Conservation (phyloP, 2,797 vertebrate species). For the Epinephelus awoara region DNA sequence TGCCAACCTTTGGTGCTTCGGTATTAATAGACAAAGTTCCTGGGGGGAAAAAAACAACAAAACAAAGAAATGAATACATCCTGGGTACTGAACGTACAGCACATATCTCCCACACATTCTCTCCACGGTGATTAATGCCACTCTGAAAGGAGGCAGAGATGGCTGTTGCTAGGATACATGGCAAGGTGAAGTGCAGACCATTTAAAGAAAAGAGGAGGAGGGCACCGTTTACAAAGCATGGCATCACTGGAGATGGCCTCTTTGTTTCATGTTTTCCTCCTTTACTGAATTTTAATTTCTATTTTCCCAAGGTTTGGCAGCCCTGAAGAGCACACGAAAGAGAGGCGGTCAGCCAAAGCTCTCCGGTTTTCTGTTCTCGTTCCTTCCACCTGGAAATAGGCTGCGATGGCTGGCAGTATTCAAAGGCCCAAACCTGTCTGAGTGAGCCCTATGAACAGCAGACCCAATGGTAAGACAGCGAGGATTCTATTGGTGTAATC, state of each 20-base stretch:
- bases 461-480: slow-evolving; percentile 90
- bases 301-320: slow-evolving; percentile 37
- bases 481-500: slow-evolving; percentile 31
- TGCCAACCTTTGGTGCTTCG: slow-evolving; percentile 19
- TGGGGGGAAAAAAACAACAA: slow-evolving; percentile 22
- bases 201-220: slow-evolving; percentile 79
- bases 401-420: slow-evolving; percentile 86
- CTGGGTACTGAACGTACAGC: slow-evolving; percentile 65
- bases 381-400: slow-evolving; percentile 71
- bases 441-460: slow-evolving; percentile 87
- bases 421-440: slow-evolving; percentile 86
- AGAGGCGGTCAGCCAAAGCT: slow-evolving; percentile 36
- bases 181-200: slow-evolving; percentile 85
- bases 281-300: slow-evolving; percentile 30
- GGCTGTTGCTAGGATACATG: slow-evolving; percentile 90
- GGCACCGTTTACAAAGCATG: slow-evolving; percentile 67
- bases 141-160: slow-evolving; percentile 85
- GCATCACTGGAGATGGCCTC: slow-evolving; percentile 52
- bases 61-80: slow-evolving; percentile 68
- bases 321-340: slow-evolving; percentile 35
- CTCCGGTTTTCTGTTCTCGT: slow-evolving; percentile 44
- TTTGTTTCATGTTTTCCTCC: slow-evolving; percentile 60
- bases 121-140: slow-evolving; percentile 86
- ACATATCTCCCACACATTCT: slow-evolving; percentile 83
- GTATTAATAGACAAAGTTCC: slow-evolving; percentile 42